Evolutionary conservation across 2,888 invertebrate genomes (phyloP).

Genomic region (Drosophila pseudotakahashii): DNA sequence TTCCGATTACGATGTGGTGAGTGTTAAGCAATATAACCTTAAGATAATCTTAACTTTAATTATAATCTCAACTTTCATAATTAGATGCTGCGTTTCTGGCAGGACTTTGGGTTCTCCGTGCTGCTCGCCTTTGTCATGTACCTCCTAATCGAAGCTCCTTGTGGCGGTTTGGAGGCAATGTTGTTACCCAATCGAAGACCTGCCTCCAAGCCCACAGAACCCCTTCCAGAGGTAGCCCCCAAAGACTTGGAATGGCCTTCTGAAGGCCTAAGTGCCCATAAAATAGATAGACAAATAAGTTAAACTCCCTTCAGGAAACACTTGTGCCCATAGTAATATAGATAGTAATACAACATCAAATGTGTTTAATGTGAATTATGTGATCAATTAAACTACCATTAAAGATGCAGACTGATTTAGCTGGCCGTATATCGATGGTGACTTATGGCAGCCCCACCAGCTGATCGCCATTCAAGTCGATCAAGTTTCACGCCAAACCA

Average conservation of each 20-base stretch:
- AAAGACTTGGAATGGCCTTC: too few species aligned
- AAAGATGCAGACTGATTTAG: conserved; percentile 2
- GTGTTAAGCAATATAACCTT: too few species aligned
- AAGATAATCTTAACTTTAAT: too few species aligned
- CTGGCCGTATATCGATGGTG: conserved; percentile 10
- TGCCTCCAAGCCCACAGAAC: background rate
- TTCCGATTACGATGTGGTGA: too few species aligned
- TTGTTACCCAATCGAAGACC: background rate
- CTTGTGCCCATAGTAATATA: background rate
- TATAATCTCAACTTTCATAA: too few species aligned
- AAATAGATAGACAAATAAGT: background rate
- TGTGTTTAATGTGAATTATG: conserved; percentile 7
- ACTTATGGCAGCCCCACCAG: conserved; percentile 1
- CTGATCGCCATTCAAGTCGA: conserved; percentile 10
- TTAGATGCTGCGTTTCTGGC: background rate
- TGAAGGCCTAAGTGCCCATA: background rate
- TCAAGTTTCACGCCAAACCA: background rate
- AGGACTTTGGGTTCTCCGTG: background rate
- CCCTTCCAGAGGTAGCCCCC: background rate
- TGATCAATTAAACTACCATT: conserved; percentile 20
- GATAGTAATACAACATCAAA: background rate
- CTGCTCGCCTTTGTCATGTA: background rate
- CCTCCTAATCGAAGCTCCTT: background rate
- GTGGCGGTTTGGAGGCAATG: too few species aligned
- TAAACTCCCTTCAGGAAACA: background rate